A percentile compares a stretch with the other conserved stretches of the same genome.
phyloP scores from a whole-genome alignment of 2,888 invertebrate species.

The Exocentrus adspersus region DNA sequence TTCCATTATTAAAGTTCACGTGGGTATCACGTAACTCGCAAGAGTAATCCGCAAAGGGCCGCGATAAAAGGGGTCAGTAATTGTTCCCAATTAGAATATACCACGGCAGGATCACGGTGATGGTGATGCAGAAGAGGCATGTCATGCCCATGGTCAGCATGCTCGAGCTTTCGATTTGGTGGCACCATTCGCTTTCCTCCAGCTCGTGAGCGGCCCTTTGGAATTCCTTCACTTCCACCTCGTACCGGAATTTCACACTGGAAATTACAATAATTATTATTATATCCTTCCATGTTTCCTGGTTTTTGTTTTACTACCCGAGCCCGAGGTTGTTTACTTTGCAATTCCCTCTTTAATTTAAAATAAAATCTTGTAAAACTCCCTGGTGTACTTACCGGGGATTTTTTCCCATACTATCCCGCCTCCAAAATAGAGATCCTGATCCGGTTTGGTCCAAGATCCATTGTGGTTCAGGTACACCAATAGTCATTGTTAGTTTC shows the following conservation, averaged over 20 bases:
- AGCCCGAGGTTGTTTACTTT: too few relatives aligned
- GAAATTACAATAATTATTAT: too few relatives aligned
- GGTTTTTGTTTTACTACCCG: too few relatives aligned
- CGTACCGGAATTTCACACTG: conserved; percentile 67
- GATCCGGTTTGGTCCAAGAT: conserved; percentile 60
- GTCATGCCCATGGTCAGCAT: conserved; percentile 65
- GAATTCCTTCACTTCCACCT: conserved; percentile 68
- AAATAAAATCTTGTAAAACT: too few relatives aligned
- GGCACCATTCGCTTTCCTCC: conserved; percentile 58
- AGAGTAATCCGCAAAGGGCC: conserved; percentile 3
- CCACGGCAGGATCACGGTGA: conserved; percentile 67
- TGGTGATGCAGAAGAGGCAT: conserved; percentile 65
- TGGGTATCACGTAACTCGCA: conserved; percentile 8
- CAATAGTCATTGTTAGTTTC: conserved; percentile 41
- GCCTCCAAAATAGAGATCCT: conserved; percentile 61
- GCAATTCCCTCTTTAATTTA: too few relatives aligned
- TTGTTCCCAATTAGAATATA: conserved; percentile 60
- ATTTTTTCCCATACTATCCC: conserved; percentile 54
- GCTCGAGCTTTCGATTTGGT: conserved; percentile 50
- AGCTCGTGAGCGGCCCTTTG: conserved; percentile 64
- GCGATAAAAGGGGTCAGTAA: conserved; percentile 13
- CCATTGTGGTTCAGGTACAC: conserved; percentile 60
- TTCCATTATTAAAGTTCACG: conserved; percentile 17
- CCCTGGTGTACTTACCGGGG: conserved; percentile 55
- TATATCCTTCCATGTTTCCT: too few relatives aligned